phyloP scores from a whole-genome alignment of 1,140 invertebrate species.

The Atopsyche davidsoni region DNA sequence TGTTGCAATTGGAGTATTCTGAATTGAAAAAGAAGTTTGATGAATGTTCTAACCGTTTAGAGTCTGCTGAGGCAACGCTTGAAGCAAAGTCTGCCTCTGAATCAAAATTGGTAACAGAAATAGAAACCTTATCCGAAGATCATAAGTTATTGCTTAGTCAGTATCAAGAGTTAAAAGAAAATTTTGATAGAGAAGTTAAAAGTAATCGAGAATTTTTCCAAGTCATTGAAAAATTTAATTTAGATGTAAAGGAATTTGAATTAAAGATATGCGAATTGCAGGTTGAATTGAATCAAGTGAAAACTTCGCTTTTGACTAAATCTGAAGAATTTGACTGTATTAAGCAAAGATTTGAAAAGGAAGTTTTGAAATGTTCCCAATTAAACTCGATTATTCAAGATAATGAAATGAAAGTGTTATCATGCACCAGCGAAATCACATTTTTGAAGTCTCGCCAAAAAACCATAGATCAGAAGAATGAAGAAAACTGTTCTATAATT shows the following conservation, averaged over 20 bases:
- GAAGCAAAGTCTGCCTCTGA: constrained; percentile 10
- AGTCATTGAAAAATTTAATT: constrained; percentile 32
- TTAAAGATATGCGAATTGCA: constrained; percentile 36
- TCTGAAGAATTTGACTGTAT: constrained; percentile 15
- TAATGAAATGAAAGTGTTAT: constrained; percentile 20
- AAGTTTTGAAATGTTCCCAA: constrained; percentile 19
- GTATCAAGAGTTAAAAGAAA: constrained; percentile 45
- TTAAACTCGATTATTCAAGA: constrained; percentile 15
- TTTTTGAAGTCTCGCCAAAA: constrained; percentile 22
- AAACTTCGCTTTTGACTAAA: constrained; percentile 33
- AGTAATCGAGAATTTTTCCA: constrained; percentile 31
- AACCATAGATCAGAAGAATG: constrained; percentile 25
- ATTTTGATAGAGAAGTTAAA: constrained; percentile 28
- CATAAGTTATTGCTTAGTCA: constrained; percentile 20
- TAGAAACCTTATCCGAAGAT: constrained; percentile 34
- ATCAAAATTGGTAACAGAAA: constrained; percentile 28
- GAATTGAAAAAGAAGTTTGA: constrained; percentile 49
- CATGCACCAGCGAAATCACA: constrained; percentile 19
- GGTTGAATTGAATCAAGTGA: constrained; percentile 37
- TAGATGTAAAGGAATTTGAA: constrained; percentile 37
- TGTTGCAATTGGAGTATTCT: constrained; percentile 46
- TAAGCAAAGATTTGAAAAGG: constrained; percentile 18
- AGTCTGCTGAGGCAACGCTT: constrained; percentile 21
- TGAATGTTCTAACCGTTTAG: constrained; percentile 42
- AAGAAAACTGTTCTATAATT: constrained; percentile 19